Percentiles rank a stretch among this genome's conserved stretches.
Evolutionary conservation across 2,113 vertebrate genomes (phyloP).

Genomic region (Alouatta palliata): DNA sequence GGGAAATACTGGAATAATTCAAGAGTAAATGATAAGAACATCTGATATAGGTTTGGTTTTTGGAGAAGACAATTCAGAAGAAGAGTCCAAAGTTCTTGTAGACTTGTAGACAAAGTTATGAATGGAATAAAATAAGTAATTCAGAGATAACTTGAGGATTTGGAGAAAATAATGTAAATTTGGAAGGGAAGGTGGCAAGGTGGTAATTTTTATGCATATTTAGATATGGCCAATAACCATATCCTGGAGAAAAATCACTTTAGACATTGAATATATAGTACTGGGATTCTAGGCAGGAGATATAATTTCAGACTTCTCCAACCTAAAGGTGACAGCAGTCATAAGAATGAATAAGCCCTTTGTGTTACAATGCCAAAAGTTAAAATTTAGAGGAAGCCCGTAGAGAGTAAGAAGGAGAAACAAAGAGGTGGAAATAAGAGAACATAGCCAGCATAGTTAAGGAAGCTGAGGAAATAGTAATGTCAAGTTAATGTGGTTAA

Average conservation of each 20-base stretch:
- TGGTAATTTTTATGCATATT: not conserved
- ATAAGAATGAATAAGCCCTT: not conserved
- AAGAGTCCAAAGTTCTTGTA: not conserved
- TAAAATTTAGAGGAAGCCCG: not conserved
- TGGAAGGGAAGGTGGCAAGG: not conserved
- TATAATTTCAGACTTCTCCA: not conserved
- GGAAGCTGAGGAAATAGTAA: not conserved
- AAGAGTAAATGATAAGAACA: slow-evolving; percentile 3
- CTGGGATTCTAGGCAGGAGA: not conserved
- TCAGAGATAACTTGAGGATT: not conserved
- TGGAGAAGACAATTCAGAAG: not conserved
- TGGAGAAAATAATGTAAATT: not conserved
- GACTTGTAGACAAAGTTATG: not conserved
- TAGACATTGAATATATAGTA: not conserved
- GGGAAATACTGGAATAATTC: slow-evolving; percentile 26
- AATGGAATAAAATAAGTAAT: slow-evolving; percentile 19
- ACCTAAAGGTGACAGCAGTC: not conserved
- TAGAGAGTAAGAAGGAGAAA: not conserved
- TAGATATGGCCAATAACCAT: not conserved
- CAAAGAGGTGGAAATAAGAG: not conserved
- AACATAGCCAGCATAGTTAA: not conserved
- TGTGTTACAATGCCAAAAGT: not conserved
- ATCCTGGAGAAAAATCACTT: not conserved
- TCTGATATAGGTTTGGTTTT: slow-evolving; percentile 34
- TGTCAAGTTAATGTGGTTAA: not conserved